Conservation (phyloP, 1,140 invertebrate species). For the Tetranychus cinnabarinus region DNA sequence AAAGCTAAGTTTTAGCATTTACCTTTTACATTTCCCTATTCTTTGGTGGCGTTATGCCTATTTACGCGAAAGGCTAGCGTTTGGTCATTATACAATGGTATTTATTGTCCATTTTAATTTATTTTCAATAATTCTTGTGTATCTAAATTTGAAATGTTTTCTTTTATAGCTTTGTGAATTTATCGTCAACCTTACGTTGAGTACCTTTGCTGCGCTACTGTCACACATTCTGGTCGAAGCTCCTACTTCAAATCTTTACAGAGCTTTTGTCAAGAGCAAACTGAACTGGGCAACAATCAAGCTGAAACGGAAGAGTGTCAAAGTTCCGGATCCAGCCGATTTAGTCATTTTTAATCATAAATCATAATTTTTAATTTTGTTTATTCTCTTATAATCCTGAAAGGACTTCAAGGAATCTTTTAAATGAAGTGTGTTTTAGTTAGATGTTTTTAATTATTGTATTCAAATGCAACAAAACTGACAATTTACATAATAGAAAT, state of each 20-base stretch:
- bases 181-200: slow-evolving; percentile 10
- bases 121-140: background rate
- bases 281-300: too few relatives aligned
- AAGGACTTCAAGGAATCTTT: too few relatives aligned
- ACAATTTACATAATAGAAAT: too few relatives aligned
- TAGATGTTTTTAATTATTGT: too few relatives aligned
- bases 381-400: too few relatives aligned
- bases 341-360: too few relatives aligned
- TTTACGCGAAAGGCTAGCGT: slow-evolving; percentile 5
- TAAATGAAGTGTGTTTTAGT: too few relatives aligned
- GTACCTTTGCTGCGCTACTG: slow-evolving; percentile 6
- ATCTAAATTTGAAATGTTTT: background rate
- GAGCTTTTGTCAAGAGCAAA: too few relatives aligned
- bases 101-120: slow-evolving; percentile 1
- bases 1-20: slow-evolving; percentile 66
- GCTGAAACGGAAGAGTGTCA: too few relatives aligned
- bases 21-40: slow-evolving; percentile 59
- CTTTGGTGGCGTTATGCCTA: slow-evolving; percentile 36
- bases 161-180: slow-evolving; percentile 11
- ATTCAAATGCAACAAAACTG: too few relatives aligned
- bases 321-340: too few relatives aligned
- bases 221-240: slow-evolving; percentile 9
- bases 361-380: too few relatives aligned
- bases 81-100: slow-evolving; percentile 12
- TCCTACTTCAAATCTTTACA: slow-evolving; percentile 7